phyloP scores from a whole-genome alignment of 2,797 vertebrate genomes.

The Morelia viridis region DNA sequence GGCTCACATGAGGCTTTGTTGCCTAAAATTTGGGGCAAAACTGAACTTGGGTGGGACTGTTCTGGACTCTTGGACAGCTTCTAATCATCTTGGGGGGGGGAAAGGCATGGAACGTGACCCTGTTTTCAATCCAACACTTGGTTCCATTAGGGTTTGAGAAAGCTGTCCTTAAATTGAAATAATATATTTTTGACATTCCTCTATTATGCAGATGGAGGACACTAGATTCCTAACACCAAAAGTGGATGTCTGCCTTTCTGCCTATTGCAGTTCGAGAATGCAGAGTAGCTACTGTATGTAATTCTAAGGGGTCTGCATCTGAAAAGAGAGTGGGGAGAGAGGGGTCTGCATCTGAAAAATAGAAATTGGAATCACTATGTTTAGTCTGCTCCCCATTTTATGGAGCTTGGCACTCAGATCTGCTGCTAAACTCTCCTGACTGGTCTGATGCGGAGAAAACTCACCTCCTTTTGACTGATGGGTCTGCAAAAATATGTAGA shows the following conservation, averaged over 20 bases:
- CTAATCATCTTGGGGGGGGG: neutral
- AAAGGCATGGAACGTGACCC: neutral
- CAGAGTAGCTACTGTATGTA: neutral
- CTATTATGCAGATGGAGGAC: neutral
- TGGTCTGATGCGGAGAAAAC: neutral
- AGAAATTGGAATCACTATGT: neutral
- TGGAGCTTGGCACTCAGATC: neutral
- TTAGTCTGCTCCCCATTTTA: neutral
- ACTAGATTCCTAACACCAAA: neutral
- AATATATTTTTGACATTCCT: neutral
- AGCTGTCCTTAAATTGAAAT: neutral
- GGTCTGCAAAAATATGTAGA: neutral
- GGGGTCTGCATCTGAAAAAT: neutral
- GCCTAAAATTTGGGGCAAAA: too few relatives aligned
- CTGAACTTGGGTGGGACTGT: too few relatives aligned
- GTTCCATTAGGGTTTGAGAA: neutral
- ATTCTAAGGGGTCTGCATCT: neutral
- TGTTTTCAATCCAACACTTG: neutral
- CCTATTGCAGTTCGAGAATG: neutral
- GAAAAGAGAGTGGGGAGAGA: neutral
- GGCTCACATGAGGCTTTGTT: too few relatives aligned
- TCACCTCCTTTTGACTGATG: neutral
- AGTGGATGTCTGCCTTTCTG: neutral
- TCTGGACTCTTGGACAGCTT: neutral
- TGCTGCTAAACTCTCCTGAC: neutral